These are phyloP conservation scores for Merluccius polli DNA, from an alignment of 2,797 vertebrate species.

Conservation along the genomic window DNA sequence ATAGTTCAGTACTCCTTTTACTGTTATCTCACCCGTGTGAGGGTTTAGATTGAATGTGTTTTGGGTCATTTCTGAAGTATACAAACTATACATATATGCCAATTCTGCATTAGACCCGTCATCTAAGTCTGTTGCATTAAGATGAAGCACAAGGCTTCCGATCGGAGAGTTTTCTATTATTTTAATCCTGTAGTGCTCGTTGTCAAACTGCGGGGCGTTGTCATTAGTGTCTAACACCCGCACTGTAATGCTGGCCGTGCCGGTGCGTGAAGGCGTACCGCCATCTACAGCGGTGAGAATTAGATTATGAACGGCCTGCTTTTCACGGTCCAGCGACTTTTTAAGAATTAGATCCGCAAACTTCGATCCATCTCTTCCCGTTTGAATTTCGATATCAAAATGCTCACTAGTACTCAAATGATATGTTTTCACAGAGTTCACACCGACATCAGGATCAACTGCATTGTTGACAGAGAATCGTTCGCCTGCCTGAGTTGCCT, in stretches of 20 bases:
- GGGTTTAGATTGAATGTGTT: conserved; percentile 34
- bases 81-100: conserved; percentile 18
- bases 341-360: conserved; percentile 42
- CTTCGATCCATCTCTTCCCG: conserved; percentile 37
- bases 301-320: conserved; percentile 29
- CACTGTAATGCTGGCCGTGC: conserved; percentile 42
- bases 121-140: conserved; percentile 40
- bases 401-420: conserved; percentile 51
- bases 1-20: conserved; percentile 40
- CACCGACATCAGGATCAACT: conserved; percentile 61
- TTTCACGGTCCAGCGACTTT: conserved; percentile 40
- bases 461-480: conserved; percentile 67
- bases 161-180: conserved; percentile 29
- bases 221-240: conserved; percentile 49
- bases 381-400: conserved; percentile 48
- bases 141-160: conserved; percentile 20
- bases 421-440: conserved; percentile 58
- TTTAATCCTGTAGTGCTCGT: conserved; percentile 33
- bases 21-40: conserved; percentile 34
- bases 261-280: conserved; percentile 38
- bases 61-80: conserved; percentile 30
- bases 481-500: conserved; percentile 52
- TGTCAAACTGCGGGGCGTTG: conserved; percentile 47
- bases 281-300: conserved; percentile 49
- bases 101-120: conserved; percentile 29